Percentiles rank a stretch among this genome's conserved stretches.
Evolutionary conservation across 2,797 vertebrate species (phyloP).

Genomic region (Oreochromis mossambicus): DNA sequence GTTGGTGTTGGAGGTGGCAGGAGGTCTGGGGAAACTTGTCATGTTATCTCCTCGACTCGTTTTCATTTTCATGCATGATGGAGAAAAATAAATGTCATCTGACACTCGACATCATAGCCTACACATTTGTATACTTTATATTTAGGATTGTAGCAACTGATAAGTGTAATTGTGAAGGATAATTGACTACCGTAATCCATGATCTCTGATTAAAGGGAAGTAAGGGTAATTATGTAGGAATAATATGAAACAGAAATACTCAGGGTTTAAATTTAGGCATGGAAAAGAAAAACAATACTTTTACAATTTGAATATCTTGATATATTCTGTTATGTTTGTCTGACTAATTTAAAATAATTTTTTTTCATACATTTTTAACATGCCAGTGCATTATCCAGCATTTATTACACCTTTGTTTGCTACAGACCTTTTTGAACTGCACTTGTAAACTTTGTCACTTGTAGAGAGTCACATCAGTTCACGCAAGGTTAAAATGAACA

Average conservation of each 20-base stretch:
- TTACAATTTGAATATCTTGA: not conserved
- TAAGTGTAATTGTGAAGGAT: not conserved
- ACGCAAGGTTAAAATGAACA: not conserved
- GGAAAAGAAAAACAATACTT: not conserved
- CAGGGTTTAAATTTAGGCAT: not conserved
- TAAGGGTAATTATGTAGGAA: not conserved
- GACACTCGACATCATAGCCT: not conserved
- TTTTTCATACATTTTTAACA: not conserved
- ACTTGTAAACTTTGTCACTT: not conserved
- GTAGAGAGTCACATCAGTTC: not conserved
- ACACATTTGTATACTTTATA: not conserved
- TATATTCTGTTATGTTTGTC: not conserved
- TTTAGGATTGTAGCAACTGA: not conserved
- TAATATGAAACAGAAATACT: not conserved
- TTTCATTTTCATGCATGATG: conserved; percentile 57
- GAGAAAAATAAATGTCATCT: not conserved
- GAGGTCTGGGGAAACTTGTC: conserved; percentile 33
- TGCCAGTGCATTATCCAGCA: not conserved
- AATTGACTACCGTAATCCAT: not conserved
- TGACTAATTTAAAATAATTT: not conserved
- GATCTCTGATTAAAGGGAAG: not conserved
- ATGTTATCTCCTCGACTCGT: conserved; percentile 8
- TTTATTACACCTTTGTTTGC: conserved; percentile 14
- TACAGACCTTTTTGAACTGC: not conserved
- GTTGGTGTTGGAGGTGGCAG: conserved; percentile 55